These are phyloP conservation scores for Linurgus olivaceus DNA, from an alignment of 2,797 vertebrate genomes.

Conservation along the genomic window DNA sequence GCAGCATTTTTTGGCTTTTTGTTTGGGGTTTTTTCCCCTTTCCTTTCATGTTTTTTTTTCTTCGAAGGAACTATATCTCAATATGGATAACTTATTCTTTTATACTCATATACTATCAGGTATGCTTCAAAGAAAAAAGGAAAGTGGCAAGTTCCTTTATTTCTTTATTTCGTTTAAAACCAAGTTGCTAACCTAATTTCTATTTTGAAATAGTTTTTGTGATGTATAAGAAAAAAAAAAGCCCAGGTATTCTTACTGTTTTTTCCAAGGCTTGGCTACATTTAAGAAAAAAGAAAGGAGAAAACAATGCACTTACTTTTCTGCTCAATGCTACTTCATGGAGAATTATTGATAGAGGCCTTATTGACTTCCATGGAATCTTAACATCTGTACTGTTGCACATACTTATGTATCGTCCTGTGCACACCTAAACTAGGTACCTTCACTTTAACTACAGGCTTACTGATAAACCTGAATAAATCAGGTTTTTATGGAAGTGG, in stretches of 20 bases:
- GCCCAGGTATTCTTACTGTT: neutral
- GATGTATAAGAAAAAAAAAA: neutral
- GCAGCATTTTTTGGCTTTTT: fast-evolving
- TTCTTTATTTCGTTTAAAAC: neutral
- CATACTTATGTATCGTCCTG: neutral
- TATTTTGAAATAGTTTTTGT: neutral
- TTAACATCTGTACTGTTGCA: neutral
- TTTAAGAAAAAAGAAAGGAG: neutral
- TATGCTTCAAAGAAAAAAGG: neutral
- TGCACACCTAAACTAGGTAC: neutral
- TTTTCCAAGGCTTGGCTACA: neutral
- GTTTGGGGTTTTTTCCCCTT: fast-evolving
- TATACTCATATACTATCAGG: neutral
- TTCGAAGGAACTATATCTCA: neutral
- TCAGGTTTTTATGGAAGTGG: neutral
- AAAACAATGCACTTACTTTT: neutral
- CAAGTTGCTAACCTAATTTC: neutral
- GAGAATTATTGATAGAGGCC: neutral
- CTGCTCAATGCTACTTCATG: neutral
- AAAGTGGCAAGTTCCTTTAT: neutral
- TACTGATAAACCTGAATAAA: neutral
- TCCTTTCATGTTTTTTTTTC: neutral
- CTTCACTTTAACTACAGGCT: neutral
- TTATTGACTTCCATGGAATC: neutral
- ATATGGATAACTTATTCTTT: neutral